Conservation (phyloP, 2,888 invertebrate species). For the Conus canariensis region DNA sequence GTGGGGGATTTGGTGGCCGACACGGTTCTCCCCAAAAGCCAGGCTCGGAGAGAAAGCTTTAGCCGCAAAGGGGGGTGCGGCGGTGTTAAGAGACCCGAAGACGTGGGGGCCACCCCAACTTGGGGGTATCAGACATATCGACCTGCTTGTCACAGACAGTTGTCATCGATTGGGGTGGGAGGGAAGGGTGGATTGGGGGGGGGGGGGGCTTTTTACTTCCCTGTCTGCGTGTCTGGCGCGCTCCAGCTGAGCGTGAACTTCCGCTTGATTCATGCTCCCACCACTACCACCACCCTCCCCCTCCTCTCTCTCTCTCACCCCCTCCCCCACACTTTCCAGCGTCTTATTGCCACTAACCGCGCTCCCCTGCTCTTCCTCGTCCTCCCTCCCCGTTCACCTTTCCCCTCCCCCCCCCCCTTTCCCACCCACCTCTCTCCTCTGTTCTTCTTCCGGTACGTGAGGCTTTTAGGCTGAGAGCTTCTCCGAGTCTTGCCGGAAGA, state of each 20-base stretch:
- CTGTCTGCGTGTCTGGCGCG: not conserved
- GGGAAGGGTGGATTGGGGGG: too few species aligned
- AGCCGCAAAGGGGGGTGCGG: not conserved
- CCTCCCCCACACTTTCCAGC: not conserved
- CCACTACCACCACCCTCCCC: not conserved
- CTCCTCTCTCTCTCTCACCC: not conserved
- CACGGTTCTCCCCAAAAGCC: too few species aligned
- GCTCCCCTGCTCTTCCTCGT: too few species aligned
- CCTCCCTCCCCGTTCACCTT: too few species aligned
- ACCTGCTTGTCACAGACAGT: constrained; percentile 12
- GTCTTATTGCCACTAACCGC: too few species aligned
- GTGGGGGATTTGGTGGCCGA: too few species aligned
- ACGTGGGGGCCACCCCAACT: not conserved
- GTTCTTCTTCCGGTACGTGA: too few species aligned
- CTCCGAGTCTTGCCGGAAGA: too few species aligned
- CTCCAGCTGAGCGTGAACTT: constrained; percentile 20
- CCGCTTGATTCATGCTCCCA: not conserved
- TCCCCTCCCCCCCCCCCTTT: too few species aligned
- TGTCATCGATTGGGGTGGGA: not conserved
- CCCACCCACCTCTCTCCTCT: too few species aligned
- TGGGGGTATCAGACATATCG: constrained; percentile 22
- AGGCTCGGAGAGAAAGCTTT: too few species aligned
- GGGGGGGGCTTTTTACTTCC: not conserved
- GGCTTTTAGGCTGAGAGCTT: too few species aligned
- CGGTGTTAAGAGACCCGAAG: not conserved